Conservation (phyloP, 2,113 vertebrate genomes). For the Bostrychus sinensis region DNA sequence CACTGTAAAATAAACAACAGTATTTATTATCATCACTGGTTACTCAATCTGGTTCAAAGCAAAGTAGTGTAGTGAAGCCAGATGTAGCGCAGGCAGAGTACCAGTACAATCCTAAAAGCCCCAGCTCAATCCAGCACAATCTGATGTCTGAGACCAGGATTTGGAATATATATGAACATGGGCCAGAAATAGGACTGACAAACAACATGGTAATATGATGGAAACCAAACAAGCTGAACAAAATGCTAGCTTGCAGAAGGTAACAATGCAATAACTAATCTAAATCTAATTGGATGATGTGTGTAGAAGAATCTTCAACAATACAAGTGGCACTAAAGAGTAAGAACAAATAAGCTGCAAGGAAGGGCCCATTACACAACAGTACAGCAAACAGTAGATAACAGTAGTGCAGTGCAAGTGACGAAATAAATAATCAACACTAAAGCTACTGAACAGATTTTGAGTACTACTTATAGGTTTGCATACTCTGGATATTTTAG, state of each 20-base stretch:
- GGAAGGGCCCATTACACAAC: background rate
- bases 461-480: background rate
- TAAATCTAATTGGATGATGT: background rate
- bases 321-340: slow-evolving; percentile 25
- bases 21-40: background rate
- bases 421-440: background rate
- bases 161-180: slow-evolving; percentile 51
- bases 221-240: slow-evolving; percentile 19
- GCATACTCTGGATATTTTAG: background rate
- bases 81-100: slow-evolving; percentile 7
- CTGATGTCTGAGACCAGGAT: slow-evolving; percentile 58
- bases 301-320: slow-evolving; percentile 2
- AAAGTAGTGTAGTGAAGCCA: background rate
- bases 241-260: slow-evolving; percentile 31
- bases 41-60: slow-evolving; percentile 13
- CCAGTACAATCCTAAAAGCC: slow-evolving; percentile 38
- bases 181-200: slow-evolving; percentile 54
- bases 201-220: slow-evolving; percentile 19
- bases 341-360: slow-evolving; percentile 6
- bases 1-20: background rate
- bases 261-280: slow-evolving; percentile 11
- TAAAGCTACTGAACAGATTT: background rate
- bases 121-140: slow-evolving; percentile 41
- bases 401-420: background rate
- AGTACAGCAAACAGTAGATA: background rate